phyloP scores from a whole-genome alignment of 2,797 vertebrate species.

The Pipistrellus kuhlii region DNA sequence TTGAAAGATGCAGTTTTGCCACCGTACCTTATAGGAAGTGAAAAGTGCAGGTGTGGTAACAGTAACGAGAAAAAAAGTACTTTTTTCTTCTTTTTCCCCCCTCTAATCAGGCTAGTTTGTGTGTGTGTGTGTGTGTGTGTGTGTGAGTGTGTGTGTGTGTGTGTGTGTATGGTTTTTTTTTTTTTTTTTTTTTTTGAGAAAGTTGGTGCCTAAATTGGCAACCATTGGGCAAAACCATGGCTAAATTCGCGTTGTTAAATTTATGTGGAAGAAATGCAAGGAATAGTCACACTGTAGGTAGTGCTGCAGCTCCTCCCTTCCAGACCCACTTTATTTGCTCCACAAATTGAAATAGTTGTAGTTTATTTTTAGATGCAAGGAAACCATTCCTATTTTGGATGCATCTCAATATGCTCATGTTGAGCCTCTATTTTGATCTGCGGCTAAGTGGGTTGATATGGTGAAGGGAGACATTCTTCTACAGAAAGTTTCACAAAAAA shows the following conservation, averaged over 20 bases:
- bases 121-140: too few species aligned
- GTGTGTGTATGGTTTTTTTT: too few species aligned
- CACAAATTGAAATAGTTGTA: constrained; percentile 66
- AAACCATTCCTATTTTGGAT: constrained; percentile 81
- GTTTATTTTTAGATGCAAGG: constrained; percentile 76
- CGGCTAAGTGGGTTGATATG: constrained; percentile 54
- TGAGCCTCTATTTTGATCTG: constrained; percentile 71
- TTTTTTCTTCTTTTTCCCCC: constrained; percentile 81
- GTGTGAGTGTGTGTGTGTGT: constrained; percentile 38
- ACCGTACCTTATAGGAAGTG: constrained; percentile 91
- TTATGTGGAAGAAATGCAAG: constrained; percentile 73
- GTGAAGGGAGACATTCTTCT: constrained; percentile 72
- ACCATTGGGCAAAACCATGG: constrained; percentile 81
- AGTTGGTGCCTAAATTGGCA: constrained; percentile 84
- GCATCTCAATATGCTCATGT: constrained; percentile 74
- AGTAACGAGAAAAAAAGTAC: constrained; percentile 83
- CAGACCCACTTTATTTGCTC: constrained; percentile 73
- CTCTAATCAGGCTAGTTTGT: constrained; percentile 84
- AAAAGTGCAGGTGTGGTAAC: constrained; percentile 91
- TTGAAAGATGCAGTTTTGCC: constrained; percentile 94
- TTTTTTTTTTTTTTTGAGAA: constrained; percentile 78
- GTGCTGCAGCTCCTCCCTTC: constrained; percentile 56
- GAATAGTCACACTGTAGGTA: not conserved
- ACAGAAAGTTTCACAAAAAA: constrained; percentile 71
- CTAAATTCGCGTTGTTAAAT: constrained; percentile 87